phyloP scores from a whole-genome alignment of 2,797 vertebrate genomes.

The Ptychobarbus kaznakovi region DNA sequence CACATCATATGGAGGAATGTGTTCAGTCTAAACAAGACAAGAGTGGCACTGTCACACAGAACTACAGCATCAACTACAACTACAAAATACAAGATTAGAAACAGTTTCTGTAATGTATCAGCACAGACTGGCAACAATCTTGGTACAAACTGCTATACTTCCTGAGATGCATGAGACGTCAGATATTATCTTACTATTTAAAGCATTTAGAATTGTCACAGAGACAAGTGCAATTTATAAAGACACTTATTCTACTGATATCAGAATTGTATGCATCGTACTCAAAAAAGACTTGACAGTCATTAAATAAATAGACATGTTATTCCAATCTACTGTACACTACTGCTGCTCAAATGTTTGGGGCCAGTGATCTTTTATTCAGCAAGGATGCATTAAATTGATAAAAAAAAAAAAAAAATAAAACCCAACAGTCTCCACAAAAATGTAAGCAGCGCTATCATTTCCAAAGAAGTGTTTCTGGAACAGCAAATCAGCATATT shows the following conservation, averaged over 20 bases:
- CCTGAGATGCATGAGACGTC: neutral
- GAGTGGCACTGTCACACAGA: conserved; percentile 7
- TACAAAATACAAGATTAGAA: neutral
- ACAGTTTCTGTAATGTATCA: neutral
- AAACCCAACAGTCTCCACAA: too few relatives aligned
- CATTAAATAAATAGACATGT: neutral
- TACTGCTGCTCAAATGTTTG: neutral
- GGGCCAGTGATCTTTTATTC: neutral
- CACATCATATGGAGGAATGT: conserved; percentile 93
- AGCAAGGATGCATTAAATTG: neutral
- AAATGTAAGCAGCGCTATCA: too few relatives aligned
- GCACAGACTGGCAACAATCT: neutral
- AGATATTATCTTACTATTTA: neutral
- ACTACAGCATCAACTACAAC: neutral
- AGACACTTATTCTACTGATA: neutral
- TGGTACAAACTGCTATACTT: neutral
- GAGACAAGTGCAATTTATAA: neutral
- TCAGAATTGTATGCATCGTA: neutral
- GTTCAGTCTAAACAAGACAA: conserved; percentile 79
- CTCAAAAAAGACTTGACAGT: neutral
- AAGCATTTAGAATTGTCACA: neutral
- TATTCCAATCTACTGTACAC: neutral
- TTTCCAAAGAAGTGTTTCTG: too few relatives aligned
- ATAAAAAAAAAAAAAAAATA: neutral
- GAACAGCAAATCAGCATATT: too few relatives aligned